Percentiles rank a stretch among this genome's conserved stretches.
These are phyloP conservation scores for Aphelenchoides avenae DNA, from an alignment of 1,140 invertebrate species.

Conservation along the genomic window DNA sequence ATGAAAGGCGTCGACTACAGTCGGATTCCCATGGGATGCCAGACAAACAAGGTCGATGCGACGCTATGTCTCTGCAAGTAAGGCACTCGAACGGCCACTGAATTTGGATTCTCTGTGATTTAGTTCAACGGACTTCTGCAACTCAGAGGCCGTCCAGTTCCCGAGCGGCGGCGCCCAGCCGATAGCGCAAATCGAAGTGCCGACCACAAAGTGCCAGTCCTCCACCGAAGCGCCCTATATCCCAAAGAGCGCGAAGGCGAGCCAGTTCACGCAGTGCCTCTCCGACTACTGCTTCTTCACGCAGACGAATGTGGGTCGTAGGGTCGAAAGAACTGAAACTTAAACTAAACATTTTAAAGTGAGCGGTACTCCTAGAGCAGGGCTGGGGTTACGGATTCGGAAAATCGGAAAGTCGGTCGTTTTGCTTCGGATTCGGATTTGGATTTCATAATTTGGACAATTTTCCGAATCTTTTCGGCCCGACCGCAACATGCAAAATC, in stretches of 20 bases:
- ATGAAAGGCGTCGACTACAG: not conserved
- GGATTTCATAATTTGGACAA: too few relatives aligned
- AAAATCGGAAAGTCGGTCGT: too few relatives aligned
- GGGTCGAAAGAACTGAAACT: too few relatives aligned
- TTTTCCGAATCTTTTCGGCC: too few relatives aligned
- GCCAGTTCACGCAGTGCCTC: too few relatives aligned
- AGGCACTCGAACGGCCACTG: not conserved
- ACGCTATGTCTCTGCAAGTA: constrained; percentile 24
- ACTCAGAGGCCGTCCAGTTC: not conserved
- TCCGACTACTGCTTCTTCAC: constrained; percentile 29
- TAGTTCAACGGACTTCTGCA: constrained; percentile 1
- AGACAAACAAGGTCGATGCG: constrained; percentile 10
- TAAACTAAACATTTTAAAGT: too few relatives aligned
- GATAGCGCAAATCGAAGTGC: constrained; percentile 10
- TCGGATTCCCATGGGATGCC: constrained; percentile 17
- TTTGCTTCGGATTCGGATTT: too few relatives aligned
- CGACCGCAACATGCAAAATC: too few relatives aligned
- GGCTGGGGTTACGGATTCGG: too few relatives aligned
- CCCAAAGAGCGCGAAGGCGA: too few relatives aligned
- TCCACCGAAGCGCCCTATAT: not conserved
- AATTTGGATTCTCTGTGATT: constrained; percentile 6
- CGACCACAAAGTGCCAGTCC: constrained; percentile 9
- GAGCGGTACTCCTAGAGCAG: too few relatives aligned
- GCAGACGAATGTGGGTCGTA: constrained; percentile 23
- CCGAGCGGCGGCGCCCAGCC: constrained; percentile 5